phyloP scores from a whole-genome alignment of 2,113 vertebrate genomes.

The Vidua chalybeata region DNA sequence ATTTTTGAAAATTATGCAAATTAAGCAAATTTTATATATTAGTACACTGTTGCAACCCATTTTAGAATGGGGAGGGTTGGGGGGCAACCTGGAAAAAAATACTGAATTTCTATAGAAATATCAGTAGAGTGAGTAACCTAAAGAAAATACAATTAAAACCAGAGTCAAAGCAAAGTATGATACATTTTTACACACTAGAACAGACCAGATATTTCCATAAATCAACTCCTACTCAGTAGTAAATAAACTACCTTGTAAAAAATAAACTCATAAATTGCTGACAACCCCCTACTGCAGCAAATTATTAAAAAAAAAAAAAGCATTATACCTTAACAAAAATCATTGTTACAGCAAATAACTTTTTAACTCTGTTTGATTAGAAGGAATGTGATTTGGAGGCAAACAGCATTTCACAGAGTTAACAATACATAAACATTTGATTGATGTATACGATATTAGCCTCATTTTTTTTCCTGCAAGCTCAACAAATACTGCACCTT shows the following conservation, averaged over 20 bases:
- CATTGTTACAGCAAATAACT: not conserved
- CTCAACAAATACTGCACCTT: not conserved
- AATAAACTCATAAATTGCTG: not conserved
- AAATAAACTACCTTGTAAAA: not conserved
- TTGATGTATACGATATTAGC: not conserved
- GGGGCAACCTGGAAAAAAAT: not conserved
- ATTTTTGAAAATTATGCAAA: not conserved
- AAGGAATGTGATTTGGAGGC: not conserved
- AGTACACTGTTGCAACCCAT: not conserved
- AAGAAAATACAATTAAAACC: not conserved
- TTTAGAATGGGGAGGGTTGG: not conserved
- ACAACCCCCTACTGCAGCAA: not conserved
- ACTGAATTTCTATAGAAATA: not conserved
- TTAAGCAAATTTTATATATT: not conserved
- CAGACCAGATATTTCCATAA: not conserved
- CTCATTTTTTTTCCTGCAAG: not conserved
- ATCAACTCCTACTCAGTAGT: not conserved
- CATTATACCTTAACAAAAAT: not conserved
- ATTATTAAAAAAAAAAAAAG: not conserved
- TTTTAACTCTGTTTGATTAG: not conserved
- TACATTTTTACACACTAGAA: not conserved
- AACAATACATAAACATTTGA: not conserved
- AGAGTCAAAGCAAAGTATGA: not conserved
- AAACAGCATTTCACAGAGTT: not conserved
- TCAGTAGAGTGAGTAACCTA: not conserved